A percentile compares a stretch with the other conserved stretches of the same genome.
Evolutionary conservation across 2,113 vertebrate genomes (phyloP).

Genomic region (Lonchura striata): DNA sequence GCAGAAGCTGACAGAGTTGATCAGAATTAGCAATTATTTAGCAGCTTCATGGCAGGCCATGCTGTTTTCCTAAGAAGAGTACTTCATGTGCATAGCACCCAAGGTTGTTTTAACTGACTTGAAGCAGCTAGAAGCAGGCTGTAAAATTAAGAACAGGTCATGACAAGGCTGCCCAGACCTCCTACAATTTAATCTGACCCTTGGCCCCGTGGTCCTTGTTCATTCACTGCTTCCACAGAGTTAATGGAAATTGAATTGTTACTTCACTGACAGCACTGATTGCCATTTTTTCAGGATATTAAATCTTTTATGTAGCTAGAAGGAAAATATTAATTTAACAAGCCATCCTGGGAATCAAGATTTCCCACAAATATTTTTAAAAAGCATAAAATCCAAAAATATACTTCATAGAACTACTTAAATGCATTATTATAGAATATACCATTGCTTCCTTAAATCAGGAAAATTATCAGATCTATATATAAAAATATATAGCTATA

Average conservation of each 20-base stretch:
- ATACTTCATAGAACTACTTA: background rate
- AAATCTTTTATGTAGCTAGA: background rate
- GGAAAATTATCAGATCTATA: background rate
- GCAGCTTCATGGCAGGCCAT: background rate
- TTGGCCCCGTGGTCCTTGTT: background rate
- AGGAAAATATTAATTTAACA: background rate
- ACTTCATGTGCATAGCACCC: background rate
- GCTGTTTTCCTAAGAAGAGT: background rate
- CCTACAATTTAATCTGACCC: slow-evolving; percentile 23
- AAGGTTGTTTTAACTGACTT: background rate
- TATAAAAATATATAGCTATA: background rate
- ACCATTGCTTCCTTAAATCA: background rate
- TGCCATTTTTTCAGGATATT: background rate
- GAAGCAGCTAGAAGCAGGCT: background rate
- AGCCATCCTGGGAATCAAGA: background rate
- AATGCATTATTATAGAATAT: background rate
- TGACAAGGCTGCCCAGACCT: background rate
- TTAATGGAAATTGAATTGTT: slow-evolving; percentile 16
- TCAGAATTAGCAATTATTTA: background rate
- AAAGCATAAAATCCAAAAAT: background rate
- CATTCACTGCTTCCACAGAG: background rate
- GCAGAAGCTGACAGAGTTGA: background rate
- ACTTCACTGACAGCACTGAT: background rate
- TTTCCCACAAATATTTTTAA: background rate
- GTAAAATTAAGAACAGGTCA: slow-evolving; percentile 29